Percentiles rank a stretch among this genome's conserved stretches.
Evolutionary conservation across 2,113 vertebrate genomes (phyloP).

Genomic region (Eolophus roseicapilla): DNA sequence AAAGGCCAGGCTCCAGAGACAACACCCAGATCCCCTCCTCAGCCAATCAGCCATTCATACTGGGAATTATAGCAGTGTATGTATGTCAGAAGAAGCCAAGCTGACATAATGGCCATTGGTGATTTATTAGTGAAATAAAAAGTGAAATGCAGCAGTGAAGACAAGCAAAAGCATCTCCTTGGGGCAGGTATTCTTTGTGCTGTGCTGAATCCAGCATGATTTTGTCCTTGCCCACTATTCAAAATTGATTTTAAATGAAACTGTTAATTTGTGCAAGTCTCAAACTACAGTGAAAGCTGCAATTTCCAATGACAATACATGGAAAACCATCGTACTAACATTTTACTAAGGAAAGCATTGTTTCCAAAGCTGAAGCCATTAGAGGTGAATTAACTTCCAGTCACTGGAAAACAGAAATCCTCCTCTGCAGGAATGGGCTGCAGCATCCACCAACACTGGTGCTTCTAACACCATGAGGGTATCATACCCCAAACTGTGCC

Average conservation of each 20-base stretch:
- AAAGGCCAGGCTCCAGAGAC: background rate
- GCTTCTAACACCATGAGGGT: background rate
- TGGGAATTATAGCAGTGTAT: background rate
- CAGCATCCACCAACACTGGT: background rate
- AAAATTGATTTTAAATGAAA: background rate
- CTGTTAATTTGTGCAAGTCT: background rate
- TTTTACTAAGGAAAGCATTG: background rate
- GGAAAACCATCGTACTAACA: accelerated
- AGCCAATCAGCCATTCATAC: background rate
- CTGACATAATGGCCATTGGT: background rate
- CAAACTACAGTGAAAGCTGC: background rate
- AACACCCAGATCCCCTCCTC: background rate
- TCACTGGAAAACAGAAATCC: background rate
- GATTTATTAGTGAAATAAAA: background rate
- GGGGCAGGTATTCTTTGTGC: background rate
- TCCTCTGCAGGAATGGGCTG: background rate
- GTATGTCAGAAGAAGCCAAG: background rate
- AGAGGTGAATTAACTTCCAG: background rate
- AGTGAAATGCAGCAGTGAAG: background rate
- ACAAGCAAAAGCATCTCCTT: background rate
- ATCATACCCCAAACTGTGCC: no score
- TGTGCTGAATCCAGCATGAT: background rate
- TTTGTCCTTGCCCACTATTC: background rate
- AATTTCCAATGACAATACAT: background rate
- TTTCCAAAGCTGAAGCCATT: background rate